These are phyloP conservation scores for Cancer borealis DNA, from an alignment of 2,888 invertebrate genomes.

Conservation along the genomic window DNA sequence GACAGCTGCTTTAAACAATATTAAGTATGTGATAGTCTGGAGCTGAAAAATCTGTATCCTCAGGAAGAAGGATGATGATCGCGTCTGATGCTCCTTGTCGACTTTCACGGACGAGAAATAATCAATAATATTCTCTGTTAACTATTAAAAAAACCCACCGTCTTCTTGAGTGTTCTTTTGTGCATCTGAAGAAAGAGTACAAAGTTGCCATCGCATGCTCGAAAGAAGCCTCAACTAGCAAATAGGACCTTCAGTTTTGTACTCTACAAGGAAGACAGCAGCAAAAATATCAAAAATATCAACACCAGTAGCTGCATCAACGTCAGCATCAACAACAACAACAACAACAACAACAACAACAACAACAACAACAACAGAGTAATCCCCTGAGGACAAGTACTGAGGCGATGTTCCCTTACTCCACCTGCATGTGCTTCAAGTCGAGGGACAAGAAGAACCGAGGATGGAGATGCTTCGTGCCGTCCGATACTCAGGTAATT, in stretches of 20 bases:
- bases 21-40: not conserved
- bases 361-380: conserved; percentile 9
- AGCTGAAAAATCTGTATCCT: not conserved
- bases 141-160: not conserved
- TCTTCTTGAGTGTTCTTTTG: not conserved
- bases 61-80: not conserved
- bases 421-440: conserved; percentile 72
- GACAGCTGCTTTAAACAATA: not conserved
- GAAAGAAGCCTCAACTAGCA: not conserved
- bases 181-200: not conserved
- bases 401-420: conserved; percentile 70
- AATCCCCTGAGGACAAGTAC: not conserved
- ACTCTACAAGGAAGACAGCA: not conserved
- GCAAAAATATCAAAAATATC: not conserved
- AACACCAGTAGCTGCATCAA: not conserved
- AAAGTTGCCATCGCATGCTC: not conserved
- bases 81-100: not conserved
- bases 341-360: not conserved
- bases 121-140: not conserved
- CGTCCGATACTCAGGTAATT: conserved; percentile 64
- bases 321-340: not conserved
- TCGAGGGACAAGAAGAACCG: conserved; percentile 58
- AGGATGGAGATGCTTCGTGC: conserved; percentile 63
- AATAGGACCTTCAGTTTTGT: not conserved
- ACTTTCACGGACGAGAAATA: not conserved